Evolutionary conservation across 2,888 invertebrate species (phyloP).

Genomic region (Drosophila borealis): DNA sequence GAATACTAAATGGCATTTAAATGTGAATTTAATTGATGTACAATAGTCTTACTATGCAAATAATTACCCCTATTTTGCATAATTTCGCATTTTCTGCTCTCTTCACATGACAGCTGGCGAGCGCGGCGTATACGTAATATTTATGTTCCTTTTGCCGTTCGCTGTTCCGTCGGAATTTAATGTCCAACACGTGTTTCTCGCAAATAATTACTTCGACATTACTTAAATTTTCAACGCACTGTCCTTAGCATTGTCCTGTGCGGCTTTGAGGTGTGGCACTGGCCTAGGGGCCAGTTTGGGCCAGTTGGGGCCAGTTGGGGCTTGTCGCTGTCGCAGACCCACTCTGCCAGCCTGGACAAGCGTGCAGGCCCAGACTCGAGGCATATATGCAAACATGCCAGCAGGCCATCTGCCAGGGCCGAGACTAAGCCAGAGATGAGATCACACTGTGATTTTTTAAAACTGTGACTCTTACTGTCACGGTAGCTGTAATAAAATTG

Average conservation of each 20-base stretch:
- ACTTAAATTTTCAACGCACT: constrained; percentile 14
- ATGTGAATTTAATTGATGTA: constrained; percentile 46
- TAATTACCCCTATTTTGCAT: constrained; percentile 37
- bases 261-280: constrained; percentile 27
- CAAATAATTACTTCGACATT: constrained; percentile 39
- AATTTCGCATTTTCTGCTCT: constrained; percentile 18
- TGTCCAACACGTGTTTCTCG: constrained; percentile 17
- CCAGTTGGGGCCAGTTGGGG: constrained; percentile 12
- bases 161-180: constrained; percentile 15
- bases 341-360: constrained; percentile 31
- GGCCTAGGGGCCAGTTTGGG: not conserved
- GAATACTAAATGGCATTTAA: constrained; percentile 37
- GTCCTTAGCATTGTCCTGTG: constrained; percentile 5
- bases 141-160: constrained; percentile 1
- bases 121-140: constrained; percentile 49
- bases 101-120: constrained; percentile 43
- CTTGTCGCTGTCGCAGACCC: constrained; percentile 4
- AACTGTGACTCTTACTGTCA: not conserved
- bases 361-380: constrained; percentile 15
- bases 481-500: not conserved
- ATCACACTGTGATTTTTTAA: constrained; percentile 3
- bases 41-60: constrained; percentile 11
- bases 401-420: not conserved
- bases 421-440: not conserved
- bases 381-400: constrained; percentile 34